Percentiles rank a stretch among this genome's conserved stretches.
phyloP scores from a whole-genome alignment of 2,797 vertebrate species.

The Cuniculus paca region DNA sequence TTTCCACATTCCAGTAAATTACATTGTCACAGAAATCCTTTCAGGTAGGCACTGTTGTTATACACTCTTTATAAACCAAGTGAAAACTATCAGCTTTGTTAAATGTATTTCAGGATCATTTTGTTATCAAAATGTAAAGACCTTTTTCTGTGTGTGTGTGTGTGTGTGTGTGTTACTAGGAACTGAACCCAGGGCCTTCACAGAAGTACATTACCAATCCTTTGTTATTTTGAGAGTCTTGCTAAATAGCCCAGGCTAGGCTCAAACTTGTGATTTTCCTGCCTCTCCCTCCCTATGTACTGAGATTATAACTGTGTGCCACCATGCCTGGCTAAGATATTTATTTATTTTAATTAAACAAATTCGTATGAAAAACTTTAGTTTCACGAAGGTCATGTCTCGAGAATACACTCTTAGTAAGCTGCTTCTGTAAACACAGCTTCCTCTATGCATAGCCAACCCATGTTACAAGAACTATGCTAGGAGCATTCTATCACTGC shows the following conservation, averaged over 20 bases:
- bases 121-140: constrained; percentile 52
- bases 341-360: constrained; percentile 32
- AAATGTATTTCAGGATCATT: constrained; percentile 20
- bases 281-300: neutral
- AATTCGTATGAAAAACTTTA: constrained; percentile 17
- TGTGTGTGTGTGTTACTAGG: neutral
- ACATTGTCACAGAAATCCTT: neutral
- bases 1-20: neutral
- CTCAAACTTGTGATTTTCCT: neutral
- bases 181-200: neutral
- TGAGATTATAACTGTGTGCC: neutral
- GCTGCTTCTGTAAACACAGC: neutral
- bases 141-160: neutral
- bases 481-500: neutral
- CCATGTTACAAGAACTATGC: neutral
- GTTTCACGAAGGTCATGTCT: neutral
- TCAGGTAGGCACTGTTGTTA: neutral
- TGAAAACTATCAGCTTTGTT: constrained; percentile 25
- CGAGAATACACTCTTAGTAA: neutral
- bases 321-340: neutral
- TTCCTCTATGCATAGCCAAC: neutral
- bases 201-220: neutral
- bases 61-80: neutral
- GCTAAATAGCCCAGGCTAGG: neutral
- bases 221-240: neutral